These are phyloP conservation scores for Atrichornis clamosus DNA, from an alignment of 2,113 vertebrate species.

Conservation along the genomic window DNA sequence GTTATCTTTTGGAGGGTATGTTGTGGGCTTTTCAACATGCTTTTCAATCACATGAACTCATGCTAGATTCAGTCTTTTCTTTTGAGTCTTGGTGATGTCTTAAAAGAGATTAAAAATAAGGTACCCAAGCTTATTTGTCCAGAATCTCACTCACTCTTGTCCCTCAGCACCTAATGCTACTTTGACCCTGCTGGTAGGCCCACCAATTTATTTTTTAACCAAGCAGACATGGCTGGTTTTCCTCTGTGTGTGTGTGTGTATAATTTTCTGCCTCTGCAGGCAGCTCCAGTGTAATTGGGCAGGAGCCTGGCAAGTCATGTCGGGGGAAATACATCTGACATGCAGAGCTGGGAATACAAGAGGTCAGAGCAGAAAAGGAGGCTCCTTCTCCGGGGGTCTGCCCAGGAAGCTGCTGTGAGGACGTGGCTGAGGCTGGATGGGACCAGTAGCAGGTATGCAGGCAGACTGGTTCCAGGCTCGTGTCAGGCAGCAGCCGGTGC, in stretches of 20 bases:
- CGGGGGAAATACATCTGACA: neutral
- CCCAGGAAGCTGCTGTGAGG: neutral
- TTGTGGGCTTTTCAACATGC: neutral
- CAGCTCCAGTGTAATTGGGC: neutral
- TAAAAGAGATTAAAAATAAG: neutral
- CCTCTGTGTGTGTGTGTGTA: neutral
- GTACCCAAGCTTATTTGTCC: neutral
- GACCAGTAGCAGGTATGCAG: neutral
- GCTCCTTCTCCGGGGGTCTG: neutral
- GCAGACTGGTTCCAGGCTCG: neutral
- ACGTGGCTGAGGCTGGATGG: neutral
- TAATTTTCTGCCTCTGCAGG: neutral
- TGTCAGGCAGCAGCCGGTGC: neutral
- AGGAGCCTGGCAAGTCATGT: neutral
- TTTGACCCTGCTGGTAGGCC: neutral
- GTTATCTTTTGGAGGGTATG: neutral
- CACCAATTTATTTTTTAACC: neutral
- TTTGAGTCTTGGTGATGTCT: neutral
- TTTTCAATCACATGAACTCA: neutral
- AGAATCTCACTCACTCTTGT: neutral
- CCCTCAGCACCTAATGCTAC: neutral
- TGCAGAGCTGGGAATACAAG: neutral
- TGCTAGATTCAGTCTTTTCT: neutral
- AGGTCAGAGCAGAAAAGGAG: neutral
- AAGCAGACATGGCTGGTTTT: neutral